These are phyloP conservation scores for Coregonus ussuriensis DNA, from an alignment of 2,797 vertebrate genomes.

Conservation along the genomic window DNA sequence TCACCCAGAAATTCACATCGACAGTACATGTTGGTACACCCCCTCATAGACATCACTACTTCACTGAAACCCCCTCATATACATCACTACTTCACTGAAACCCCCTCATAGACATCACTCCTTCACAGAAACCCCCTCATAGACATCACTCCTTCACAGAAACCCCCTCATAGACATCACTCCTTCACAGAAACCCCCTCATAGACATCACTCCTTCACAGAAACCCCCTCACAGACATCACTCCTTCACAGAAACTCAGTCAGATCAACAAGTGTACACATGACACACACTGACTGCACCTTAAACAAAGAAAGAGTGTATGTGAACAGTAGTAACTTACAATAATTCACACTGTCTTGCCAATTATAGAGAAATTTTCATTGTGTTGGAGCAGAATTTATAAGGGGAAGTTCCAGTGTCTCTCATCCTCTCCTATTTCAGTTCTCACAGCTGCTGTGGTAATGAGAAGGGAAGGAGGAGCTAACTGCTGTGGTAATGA, in stretches of 20 bases:
- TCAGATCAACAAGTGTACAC: background rate
- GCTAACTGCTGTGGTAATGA: no score
- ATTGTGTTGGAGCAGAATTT: background rate
- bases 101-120: no score
- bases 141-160: no score
- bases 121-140: no score
- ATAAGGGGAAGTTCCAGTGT: background rate
- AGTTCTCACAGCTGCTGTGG: background rate
- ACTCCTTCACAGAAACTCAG: background rate
- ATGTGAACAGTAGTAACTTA: background rate
- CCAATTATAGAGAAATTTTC: background rate
- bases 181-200: background rate
- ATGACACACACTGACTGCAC: background rate
- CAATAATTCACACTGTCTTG: no score
- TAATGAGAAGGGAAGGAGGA: no score
- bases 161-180: no score
- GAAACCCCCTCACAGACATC: background rate
- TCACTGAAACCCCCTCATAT: no score
- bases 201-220: background rate
- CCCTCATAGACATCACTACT: no score
- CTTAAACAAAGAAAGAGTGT: background rate
- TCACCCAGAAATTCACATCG: background rate
- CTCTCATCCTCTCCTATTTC: slow-evolving; percentile 9
- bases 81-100: no score
- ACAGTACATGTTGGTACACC: background rate